Evolutionary conservation across 2,113 vertebrate genomes (phyloP), one percentile per base, ranked within the genome.

Genomic region (Solea solea): DNA sequence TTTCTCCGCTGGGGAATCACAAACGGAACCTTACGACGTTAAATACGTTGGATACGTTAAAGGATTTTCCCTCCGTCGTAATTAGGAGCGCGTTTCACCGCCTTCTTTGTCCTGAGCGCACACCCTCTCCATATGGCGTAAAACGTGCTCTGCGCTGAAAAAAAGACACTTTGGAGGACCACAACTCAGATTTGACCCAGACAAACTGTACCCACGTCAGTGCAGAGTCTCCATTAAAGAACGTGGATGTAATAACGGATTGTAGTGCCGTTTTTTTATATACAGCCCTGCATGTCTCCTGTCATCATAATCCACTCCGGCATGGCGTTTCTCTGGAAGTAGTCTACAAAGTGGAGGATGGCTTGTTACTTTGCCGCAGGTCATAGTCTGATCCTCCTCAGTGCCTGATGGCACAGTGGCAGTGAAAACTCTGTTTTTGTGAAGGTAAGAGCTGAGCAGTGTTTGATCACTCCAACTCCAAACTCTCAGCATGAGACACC

Each of bases 361-460:
- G 76, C 67, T 85, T 55, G 70, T 56, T 34, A 55, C 60, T 60
- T 40, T 0, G 49, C 64, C 50, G 53, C 79, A 56, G 76, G 80
- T 72, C 71, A 2, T 53, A 62, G 74, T 59, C 58, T 63, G 25
- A 68, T 28, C 69, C 69, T 51, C 28, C 27, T 64, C 48, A 64
- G 3, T 69, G 69, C 50, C 64, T 86, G n/a, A 88, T 76, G 82
- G 78, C 69, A 80, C 85, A 65, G 40, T 81, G 72, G 74, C 65
- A 28, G 74, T 46, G 56, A 63, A 67, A 68, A 51, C 45, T 79
- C 42, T 1, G 58, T 67, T 81, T 69, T 54, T 70, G 42, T 75
- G 52, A 83, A 90, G 89, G 90, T 91, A 86, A 84, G 87, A 27
- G 8, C 69, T 16, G 14, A 67, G 53, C 46, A 56, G 15, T 25